Conservation (phyloP, 2,888 invertebrate genomes). For the Drosophila peninsularis region DNA sequence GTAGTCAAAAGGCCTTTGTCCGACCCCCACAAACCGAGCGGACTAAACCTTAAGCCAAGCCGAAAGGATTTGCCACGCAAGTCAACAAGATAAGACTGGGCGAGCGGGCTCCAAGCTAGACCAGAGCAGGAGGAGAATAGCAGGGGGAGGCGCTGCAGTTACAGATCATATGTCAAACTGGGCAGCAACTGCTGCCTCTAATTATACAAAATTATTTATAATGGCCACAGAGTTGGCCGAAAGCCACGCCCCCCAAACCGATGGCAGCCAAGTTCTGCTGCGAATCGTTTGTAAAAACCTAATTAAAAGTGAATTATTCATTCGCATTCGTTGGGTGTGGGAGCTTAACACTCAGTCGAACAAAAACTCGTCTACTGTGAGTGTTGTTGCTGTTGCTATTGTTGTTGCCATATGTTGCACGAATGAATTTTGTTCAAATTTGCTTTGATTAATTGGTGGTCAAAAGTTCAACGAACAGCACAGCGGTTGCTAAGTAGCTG, state of each 20-base stretch:
- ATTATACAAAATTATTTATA: slow-evolving; percentile 79
- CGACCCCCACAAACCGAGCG: slow-evolving; percentile 30
- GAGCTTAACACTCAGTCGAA: slow-evolving; percentile 44
- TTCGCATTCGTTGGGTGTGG: slow-evolving; percentile 58
- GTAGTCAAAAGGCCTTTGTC: slow-evolving; percentile 59
- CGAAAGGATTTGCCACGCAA: slow-evolving; percentile 52
- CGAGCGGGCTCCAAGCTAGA: not conserved
- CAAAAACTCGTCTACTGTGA: slow-evolving; percentile 66
- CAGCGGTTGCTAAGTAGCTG: slow-evolving; percentile 57
- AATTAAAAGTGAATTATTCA: slow-evolving; percentile 81
- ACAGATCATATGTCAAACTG: slow-evolving; percentile 64
- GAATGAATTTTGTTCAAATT: slow-evolving; percentile 76
- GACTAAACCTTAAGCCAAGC: slow-evolving; percentile 60
- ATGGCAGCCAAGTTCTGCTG: slow-evolving; percentile 31
- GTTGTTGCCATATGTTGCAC: slow-evolving; percentile 72
- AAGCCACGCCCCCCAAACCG: slow-evolving; percentile 13
- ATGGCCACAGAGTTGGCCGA: slow-evolving; percentile 43
- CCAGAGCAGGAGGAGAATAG: not conserved
- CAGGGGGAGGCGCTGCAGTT: not conserved
- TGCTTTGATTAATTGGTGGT: slow-evolving; percentile 78
- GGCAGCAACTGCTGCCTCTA: slow-evolving; percentile 76
- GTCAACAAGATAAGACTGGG: slow-evolving; percentile 53
- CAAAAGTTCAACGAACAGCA: slow-evolving; percentile 73
- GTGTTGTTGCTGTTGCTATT: slow-evolving; percentile 44
- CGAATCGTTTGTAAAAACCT: slow-evolving; percentile 66